These are phyloP conservation scores for Holcopasites calliopsidis DNA, from an alignment of 1,140 invertebrate genomes.

Conservation along the genomic window DNA sequence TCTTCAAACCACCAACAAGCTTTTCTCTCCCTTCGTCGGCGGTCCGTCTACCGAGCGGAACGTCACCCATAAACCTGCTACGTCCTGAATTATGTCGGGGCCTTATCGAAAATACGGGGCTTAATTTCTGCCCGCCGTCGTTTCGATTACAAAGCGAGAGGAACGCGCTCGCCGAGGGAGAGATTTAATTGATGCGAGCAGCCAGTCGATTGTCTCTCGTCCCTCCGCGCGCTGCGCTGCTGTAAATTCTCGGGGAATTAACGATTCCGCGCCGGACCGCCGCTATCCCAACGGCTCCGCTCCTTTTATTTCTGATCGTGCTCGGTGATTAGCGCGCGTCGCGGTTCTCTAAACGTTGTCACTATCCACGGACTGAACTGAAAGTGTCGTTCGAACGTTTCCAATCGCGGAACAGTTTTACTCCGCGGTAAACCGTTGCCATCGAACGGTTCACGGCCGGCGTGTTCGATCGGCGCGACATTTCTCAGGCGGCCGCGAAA, in stretches of 20 bases:
- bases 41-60: constrained; percentile 35
- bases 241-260: constrained; percentile 33
- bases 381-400: no score
- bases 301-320: constrained; percentile 5
- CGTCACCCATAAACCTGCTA: constrained; percentile 64
- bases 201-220: constrained; percentile 25
- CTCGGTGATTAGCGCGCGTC: neutral
- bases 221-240: neutral
- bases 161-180: constrained; percentile 19
- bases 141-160: constrained; percentile 56
- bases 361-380: no score
- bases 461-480: neutral
- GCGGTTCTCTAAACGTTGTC: no score
- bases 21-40: constrained; percentile 21
- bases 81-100: constrained; percentile 53
- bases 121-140: constrained; percentile 59
- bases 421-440: neutral
- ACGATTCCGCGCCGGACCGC: constrained; percentile 26
- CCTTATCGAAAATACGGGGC: constrained; percentile 61
- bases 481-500: constrained; percentile 6
- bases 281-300: no score
- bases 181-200: constrained; percentile 55
- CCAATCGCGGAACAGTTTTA: neutral
- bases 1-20: neutral
- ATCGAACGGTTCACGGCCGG: neutral